Base-by-base conservation (phyloP, 2,888 invertebrate species). In the Spodoptera exigua region DNA sequence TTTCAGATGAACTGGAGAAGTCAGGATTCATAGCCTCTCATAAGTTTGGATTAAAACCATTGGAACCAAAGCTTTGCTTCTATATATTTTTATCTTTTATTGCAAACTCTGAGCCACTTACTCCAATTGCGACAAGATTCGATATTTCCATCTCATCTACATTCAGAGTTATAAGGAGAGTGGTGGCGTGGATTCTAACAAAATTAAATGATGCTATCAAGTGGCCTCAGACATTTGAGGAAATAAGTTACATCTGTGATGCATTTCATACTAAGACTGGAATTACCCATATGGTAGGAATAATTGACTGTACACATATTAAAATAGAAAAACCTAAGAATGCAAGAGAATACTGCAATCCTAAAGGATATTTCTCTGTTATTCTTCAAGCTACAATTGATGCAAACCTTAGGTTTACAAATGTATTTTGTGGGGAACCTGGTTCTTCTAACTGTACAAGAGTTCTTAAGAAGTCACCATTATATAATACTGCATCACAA, bases 131-230 rank as follows among this genome's bases (percentile, higher is more conserved):
- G 41, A 84, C 87, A 34, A 79, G 84, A 70, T 90, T 89, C 80
- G 89, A 90, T 72, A 89, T 89, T 54, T 90, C 89, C 5, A 86
- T 89, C 63, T 90, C 89, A 39, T 90, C 89, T 58, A 87, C 89
- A 49, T 90, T 89, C 73, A 71, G 89, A 70, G 89, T 90, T 3
- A 85, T 90, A 58, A 76, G 89, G 36, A 82, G 87, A 82, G 88
- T 90, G 11, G 82, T 89, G 37, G 83, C 89, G 55, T 90, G 89
- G 89, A 79, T 90, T 55, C 67, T 90, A 52, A 88, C 89, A 18
- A 89, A 88, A 79, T 62, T 90, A 46, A 82, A 90, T 81, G 83
- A 83, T 56, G 84, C 81, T 47, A 81, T 90, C 16, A 89, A 83
- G 69, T 90, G 90, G 90, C 89, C 90, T 21, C 80, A 83, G 65